phyloP scores from a whole-genome alignment of 2,797 vertebrate genomes.

The Pempheris klunzingeri region DNA sequence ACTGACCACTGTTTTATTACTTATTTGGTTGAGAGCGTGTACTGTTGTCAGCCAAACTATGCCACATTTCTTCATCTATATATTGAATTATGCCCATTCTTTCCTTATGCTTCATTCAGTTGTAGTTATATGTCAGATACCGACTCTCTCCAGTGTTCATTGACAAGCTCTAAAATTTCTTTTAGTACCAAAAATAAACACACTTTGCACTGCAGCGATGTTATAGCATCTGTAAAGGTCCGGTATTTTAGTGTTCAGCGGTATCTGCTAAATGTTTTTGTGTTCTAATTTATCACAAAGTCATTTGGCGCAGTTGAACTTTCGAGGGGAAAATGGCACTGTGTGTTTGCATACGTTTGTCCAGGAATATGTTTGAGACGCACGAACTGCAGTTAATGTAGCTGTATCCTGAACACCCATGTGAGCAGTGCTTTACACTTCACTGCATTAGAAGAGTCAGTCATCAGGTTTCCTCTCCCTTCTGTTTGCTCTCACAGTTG shows the following conservation, averaged over 20 bases:
- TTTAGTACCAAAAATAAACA: background rate
- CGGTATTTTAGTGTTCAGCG: background rate
- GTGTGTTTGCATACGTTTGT: background rate
- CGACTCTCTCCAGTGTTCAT: background rate
- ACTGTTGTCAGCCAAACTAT: background rate
- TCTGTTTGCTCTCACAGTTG: constrained; percentile 86
- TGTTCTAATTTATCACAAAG: background rate
- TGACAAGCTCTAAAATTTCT: background rate
- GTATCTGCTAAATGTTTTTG: background rate
- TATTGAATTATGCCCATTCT: background rate
- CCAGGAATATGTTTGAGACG: background rate
- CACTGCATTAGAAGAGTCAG: background rate
- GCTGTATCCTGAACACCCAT: background rate
- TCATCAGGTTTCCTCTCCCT: background rate
- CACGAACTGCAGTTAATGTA: background rate
- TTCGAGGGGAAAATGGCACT: background rate
- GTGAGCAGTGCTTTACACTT: background rate
- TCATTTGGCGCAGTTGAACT: background rate
- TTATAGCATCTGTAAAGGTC: background rate
- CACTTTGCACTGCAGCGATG: background rate
- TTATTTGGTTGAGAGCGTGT: background rate
- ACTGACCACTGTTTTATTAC: background rate
- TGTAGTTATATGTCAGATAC: background rate
- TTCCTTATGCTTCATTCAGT: background rate
- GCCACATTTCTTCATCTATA: too few species aligned